Percentiles rank a stretch among this genome's conserved stretches.
These are phyloP conservation scores for Myiopsitta monachus DNA, from an alignment of 2,113 vertebrate genomes.

Conservation along the genomic window DNA sequence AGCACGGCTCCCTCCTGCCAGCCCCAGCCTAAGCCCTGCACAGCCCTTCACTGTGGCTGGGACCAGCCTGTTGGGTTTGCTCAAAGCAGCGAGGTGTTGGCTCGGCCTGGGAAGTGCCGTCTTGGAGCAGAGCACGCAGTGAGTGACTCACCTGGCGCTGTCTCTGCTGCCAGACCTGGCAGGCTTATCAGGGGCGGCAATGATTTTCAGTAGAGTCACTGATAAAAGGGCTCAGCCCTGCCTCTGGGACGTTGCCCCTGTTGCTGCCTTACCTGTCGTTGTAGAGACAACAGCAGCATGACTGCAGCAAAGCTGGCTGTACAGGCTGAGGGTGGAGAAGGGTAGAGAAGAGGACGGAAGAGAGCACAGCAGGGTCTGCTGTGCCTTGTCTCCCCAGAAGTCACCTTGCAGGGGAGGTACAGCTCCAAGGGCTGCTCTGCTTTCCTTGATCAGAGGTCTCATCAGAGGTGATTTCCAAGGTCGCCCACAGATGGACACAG, in stretches of 20 bases:
- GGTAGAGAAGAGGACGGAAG: not conserved
- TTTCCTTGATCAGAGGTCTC: not conserved
- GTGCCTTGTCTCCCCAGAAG: not conserved
- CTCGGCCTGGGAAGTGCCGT: not conserved
- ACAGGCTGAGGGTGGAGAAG: not conserved
- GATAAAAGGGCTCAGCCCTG: not conserved
- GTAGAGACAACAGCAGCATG: not conserved
- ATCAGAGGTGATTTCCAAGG: not conserved
- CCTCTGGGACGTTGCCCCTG: accelerated
- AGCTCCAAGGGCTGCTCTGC: not conserved
- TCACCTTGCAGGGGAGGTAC: accelerated
- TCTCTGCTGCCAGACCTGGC: accelerated
- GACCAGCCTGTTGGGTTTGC: accelerated
- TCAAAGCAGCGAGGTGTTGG: accelerated
- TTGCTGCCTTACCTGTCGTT: accelerated
- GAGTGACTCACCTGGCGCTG: not conserved
- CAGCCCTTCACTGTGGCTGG: not conserved
- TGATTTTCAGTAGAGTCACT: not conserved
- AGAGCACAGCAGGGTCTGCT: not conserved
- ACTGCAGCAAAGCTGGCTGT: accelerated
- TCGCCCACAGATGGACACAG: accelerated
- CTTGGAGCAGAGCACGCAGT: not conserved
- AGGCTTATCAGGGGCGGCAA: not conserved
- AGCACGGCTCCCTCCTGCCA: not conserved
- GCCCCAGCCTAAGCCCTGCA: not conserved